These are phyloP conservation scores for Drosophila helvetica DNA, from an alignment of 2,888 invertebrate species.

Conservation along the genomic window DNA sequence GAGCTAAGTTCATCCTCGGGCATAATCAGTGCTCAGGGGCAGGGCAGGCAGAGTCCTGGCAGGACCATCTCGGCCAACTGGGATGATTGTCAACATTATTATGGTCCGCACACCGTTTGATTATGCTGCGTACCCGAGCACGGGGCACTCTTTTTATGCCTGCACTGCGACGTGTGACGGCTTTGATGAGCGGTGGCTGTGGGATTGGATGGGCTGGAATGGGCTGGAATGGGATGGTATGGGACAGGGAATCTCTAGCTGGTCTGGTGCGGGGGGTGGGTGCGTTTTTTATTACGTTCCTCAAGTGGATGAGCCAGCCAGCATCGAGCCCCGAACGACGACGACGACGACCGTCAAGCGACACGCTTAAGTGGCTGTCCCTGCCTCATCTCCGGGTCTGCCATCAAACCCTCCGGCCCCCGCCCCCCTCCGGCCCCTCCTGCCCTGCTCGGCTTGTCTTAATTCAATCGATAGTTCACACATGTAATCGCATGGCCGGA, in stretches of 20 bases:
- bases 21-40: constrained; percentile 73
- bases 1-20: constrained; percentile 45
- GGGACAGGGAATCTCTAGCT: constrained; percentile 20
- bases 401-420: background rate
- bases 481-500: constrained; percentile 68
- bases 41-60: constrained; percentile 6
- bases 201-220: constrained; percentile 3
- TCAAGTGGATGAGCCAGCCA: constrained; percentile 62
- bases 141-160: constrained; percentile 68
- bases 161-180: constrained; percentile 74
- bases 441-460: constrained; percentile 55
- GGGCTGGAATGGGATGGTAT: constrained; percentile 2
- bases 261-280: constrained; percentile 49
- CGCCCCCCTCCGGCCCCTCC: background rate
- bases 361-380: constrained; percentile 73
- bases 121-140: constrained; percentile 74
- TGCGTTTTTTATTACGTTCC: constrained; percentile 57
- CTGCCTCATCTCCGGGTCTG: constrained; percentile 4
- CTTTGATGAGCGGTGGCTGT: constrained; percentile 59
- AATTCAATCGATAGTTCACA: constrained; percentile 81
- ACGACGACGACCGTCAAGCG: constrained; percentile 35
- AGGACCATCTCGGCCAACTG: constrained; percentile 45
- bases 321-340: background rate
- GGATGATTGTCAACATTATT: constrained; percentile 64
- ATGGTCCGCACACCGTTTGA: constrained; percentile 57